Conservation (phyloP, 2,888 invertebrate species). For the Liopterus haemorrhoidalis region DNA sequence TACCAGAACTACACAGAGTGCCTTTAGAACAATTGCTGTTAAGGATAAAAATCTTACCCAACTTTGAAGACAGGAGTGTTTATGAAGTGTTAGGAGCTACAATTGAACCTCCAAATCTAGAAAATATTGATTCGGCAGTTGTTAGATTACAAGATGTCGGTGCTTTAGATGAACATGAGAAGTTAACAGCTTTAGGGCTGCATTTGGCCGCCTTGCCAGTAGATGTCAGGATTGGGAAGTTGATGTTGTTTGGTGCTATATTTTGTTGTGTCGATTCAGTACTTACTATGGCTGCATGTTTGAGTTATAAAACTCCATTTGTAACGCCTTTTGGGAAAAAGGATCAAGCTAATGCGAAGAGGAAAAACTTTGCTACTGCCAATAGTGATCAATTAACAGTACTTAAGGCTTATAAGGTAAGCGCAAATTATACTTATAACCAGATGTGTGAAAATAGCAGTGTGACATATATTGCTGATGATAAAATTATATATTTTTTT, state of each 20-base stretch:
- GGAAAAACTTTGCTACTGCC: slow-evolving; percentile 67
- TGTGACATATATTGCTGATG: no score
- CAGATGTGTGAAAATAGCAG: no score
- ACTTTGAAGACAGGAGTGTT: slow-evolving; percentile 39
- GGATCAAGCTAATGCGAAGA: slow-evolving; percentile 63
- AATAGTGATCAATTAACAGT: slow-evolving; percentile 88
- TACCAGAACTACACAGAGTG: slow-evolving; percentile 85
- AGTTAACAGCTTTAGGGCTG: slow-evolving; percentile 78
- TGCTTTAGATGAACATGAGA: slow-evolving; percentile 67
- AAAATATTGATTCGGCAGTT: slow-evolving; percentile 64
- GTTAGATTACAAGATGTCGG: slow-evolving; percentile 68
- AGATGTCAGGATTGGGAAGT: slow-evolving; percentile 85
- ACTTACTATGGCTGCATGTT: slow-evolving; percentile 79
- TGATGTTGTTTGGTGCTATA: slow-evolving; percentile 86
- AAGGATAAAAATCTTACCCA: slow-evolving; percentile 65
- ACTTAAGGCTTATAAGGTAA: slow-evolving; percentile 75
- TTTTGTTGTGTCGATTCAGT: slow-evolving; percentile 90
- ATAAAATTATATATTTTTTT: no score
- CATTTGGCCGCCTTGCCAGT: slow-evolving; percentile 86
- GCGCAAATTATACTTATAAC: no score
- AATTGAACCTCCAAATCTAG: slow-evolving; percentile 65
- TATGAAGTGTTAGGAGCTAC: slow-evolving; percentile 51
- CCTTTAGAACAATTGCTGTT: slow-evolving; percentile 78
- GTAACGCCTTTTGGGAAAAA: slow-evolving; percentile 68
- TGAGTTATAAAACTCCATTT: slow-evolving; percentile 76